A percentile compares a stretch with the other conserved stretches of the same genome.
Conservation (phyloP, 2,113 vertebrate species). For the Herpailurus yagouaroundi region DNA sequence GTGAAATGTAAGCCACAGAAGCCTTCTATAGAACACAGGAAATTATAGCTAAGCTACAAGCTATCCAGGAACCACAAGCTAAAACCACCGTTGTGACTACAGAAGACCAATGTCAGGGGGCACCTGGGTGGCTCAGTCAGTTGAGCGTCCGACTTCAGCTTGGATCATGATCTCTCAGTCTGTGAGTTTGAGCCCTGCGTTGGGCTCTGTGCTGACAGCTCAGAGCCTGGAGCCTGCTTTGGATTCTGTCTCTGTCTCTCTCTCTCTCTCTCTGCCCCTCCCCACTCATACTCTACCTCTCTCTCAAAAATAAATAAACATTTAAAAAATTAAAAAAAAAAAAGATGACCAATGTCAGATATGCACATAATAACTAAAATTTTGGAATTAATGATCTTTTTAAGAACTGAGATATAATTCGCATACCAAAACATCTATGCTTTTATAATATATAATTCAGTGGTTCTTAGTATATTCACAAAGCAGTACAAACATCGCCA, state of each 20-base stretch:
- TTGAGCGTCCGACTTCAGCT: no score
- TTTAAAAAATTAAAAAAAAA: no score
- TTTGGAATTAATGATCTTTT: neutral
- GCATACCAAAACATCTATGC: neutral
- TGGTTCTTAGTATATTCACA: neutral
- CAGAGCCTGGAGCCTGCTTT: no score
- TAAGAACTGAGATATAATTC: neutral
- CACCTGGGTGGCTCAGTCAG: no score
- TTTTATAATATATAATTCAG: neutral
- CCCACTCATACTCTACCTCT: no score
- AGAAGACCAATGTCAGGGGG: neutral
- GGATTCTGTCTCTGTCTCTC: no score
- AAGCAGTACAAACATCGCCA: neutral
- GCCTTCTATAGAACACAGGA: neutral
- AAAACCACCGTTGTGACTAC: neutral
- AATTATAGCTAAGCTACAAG: no score
- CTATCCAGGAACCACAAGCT: neutral
- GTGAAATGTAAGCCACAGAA: neutral
- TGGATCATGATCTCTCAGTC: no score
- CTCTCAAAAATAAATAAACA: no score
- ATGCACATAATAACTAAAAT: neutral
- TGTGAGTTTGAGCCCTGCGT: no score
- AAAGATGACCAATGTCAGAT: neutral
- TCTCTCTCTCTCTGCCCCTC: no score
- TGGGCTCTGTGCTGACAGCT: no score